Percentiles rank a stretch among this genome's conserved stretches.
These are phyloP conservation scores for Toxotes jaculatrix DNA, from an alignment of 2,113 vertebrate genomes.

Conservation along the genomic window DNA sequence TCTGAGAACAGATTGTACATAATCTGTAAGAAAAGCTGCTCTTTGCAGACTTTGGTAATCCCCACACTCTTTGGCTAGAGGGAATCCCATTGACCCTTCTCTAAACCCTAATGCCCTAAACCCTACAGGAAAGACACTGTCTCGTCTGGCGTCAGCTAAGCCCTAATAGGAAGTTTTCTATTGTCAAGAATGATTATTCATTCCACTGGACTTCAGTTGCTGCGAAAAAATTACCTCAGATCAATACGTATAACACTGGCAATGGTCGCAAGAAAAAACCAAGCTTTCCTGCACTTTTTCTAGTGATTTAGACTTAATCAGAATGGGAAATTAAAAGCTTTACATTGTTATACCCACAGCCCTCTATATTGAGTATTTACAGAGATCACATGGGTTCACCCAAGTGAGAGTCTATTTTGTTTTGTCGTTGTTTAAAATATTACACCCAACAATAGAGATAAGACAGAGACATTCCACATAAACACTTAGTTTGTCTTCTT, in stretches of 20 bases:
- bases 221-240: not conserved
- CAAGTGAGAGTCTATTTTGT: not conserved
- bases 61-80: constrained; percentile 50
- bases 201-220: not conserved
- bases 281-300: not conserved
- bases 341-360: not conserved
- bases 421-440: not conserved
- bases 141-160: constrained; percentile 33
- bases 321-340: constrained; percentile 5
- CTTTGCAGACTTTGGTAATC: constrained; percentile 79
- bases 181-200: constrained; percentile 20
- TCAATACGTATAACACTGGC: constrained; percentile 8
- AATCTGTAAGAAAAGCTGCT: constrained; percentile 82
- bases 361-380: not conserved
- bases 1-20: constrained; percentile 79
- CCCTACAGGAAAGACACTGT: constrained; percentile 46
- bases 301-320: constrained; percentile 4
- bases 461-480: not conserved
- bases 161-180: constrained; percentile 12
- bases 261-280: not conserved
- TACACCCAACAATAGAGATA: not conserved
- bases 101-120: constrained; percentile 59
- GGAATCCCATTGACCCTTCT: constrained; percentile 68
- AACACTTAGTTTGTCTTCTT: not conserved
- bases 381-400: not conserved